Evolutionary conservation across 2,888 invertebrate genomes (phyloP).

Genomic region (Ethmia dodecea): DNA sequence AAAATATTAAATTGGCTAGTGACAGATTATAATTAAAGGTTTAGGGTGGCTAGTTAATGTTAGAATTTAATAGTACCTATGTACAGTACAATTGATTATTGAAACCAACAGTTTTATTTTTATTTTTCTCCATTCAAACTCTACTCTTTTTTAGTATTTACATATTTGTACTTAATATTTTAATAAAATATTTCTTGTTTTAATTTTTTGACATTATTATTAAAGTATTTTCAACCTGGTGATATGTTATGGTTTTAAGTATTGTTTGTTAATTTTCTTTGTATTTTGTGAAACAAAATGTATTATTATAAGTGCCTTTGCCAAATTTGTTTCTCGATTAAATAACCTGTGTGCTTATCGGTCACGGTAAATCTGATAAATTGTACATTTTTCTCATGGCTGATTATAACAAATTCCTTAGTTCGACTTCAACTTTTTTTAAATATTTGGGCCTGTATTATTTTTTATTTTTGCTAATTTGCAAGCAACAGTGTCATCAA

Average conservation of each 20-base stretch:
- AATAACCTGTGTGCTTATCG: background rate
- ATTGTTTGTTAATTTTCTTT: no score
- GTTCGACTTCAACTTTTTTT: no score
- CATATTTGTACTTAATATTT: background rate
- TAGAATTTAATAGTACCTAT: conserved; percentile 9
- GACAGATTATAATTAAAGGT: conserved; percentile 21
- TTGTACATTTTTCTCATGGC: no score
- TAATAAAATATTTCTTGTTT: no score
- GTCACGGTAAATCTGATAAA: background rate
- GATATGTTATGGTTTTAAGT: no score
- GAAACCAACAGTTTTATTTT: background rate
- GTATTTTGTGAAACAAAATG: no score
- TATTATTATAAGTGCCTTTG: conserved; percentile 26
- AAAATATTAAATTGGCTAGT: conserved; percentile 29
- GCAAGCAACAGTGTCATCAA: no score
- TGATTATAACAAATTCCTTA: no score
- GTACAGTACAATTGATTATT: conserved; percentile 3
- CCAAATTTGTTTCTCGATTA: conserved; percentile 7
- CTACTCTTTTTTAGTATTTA: background rate
- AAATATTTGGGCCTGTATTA: no score
- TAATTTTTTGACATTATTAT: no score
- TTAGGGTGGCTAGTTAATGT: conserved; percentile 26
- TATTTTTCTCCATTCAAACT: background rate
- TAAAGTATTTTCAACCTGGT: no score
- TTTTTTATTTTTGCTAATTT: no score